phyloP scores from a whole-genome alignment of 1,140 invertebrate species.

The Spodoptera frugiperda region DNA sequence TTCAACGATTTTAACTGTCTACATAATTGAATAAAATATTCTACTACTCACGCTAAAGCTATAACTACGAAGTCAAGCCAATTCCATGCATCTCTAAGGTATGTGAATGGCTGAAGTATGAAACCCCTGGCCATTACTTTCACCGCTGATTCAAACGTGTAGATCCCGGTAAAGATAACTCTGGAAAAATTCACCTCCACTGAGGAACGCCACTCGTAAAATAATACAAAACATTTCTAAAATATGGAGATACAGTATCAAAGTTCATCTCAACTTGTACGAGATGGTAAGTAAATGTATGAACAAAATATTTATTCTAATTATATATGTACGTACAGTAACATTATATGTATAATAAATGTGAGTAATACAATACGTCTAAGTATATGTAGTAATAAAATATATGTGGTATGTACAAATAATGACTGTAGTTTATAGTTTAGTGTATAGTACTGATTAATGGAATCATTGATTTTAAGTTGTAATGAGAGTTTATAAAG shows the following conservation, averaged over 20 bases:
- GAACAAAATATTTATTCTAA: slow-evolving; percentile 40
- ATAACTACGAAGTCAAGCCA: slow-evolving; percentile 99
- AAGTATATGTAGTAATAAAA: slow-evolving; percentile 26
- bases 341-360: slow-evolving; percentile 36
- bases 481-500: not conserved
- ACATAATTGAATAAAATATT: slow-evolving; percentile 78
- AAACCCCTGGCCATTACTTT: slow-evolving; percentile 99
- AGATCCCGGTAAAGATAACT: slow-evolving; percentile 99
- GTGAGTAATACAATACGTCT: slow-evolving; percentile 11
- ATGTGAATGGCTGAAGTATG: slow-evolving; percentile 99
- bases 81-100: slow-evolving; percentile 99
- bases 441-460: not conserved
- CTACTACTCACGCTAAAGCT: slow-evolving; percentile 98
- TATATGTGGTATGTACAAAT: slow-evolving; percentile 38
- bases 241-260: slow-evolving; percentile 53
- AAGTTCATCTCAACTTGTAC: slow-evolving; percentile 56
- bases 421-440: slow-evolving; percentile 5
- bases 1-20: slow-evolving; percentile 74
- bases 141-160: slow-evolving; percentile 99
- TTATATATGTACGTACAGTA: slow-evolving; percentile 35
- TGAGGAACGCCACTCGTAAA: slow-evolving; percentile 81
- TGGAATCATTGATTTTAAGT: not conserved
- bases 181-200: slow-evolving; percentile 90
- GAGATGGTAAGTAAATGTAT: slow-evolving; percentile 44
- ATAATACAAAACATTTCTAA: slow-evolving; percentile 72